These are phyloP conservation scores for Nautilus pompilius DNA, from an alignment of 1,140 invertebrate genomes.

Conservation along the genomic window DNA sequence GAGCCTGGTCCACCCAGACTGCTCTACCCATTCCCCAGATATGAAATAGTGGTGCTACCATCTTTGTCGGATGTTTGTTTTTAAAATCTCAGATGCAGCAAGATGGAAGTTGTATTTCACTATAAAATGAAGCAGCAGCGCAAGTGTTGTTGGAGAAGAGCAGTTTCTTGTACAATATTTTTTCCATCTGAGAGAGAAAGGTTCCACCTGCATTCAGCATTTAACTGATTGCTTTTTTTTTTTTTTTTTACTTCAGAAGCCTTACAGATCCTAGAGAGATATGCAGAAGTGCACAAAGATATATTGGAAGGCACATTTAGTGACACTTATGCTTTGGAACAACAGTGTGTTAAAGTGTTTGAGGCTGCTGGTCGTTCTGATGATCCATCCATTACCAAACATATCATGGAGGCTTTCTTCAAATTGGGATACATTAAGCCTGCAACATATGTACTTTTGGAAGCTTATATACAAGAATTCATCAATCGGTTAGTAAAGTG, in stretches of 20 bases:
- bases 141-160: too few relatives aligned
- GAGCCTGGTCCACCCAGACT: too few relatives aligned
- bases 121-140: too few relatives aligned
- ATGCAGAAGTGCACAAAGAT: background rate
- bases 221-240: background rate
- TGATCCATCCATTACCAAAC: background rate
- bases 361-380: background rate
- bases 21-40: too few relatives aligned
- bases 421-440: conserved; percentile 15
- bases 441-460: conserved; percentile 4
- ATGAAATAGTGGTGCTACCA: too few relatives aligned
- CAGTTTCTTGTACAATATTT: too few relatives aligned
- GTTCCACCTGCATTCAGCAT: background rate
- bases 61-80: too few relatives aligned
- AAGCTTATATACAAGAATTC: conserved; percentile 6
- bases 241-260: conserved; percentile 10
- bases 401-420: conserved; percentile 9
- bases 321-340: conserved; percentile 1
- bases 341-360: conserved; percentile 4
- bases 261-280: conserved; percentile 1
- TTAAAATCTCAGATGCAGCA: too few relatives aligned
- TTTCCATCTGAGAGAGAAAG: too few relatives aligned
- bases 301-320: conserved; percentile 4
- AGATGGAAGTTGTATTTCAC: too few relatives aligned
- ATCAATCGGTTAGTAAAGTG: conserved; percentile 11